Conservation (phyloP, 2,113 vertebrate genomes). For the Calonectris borealis region DNA sequence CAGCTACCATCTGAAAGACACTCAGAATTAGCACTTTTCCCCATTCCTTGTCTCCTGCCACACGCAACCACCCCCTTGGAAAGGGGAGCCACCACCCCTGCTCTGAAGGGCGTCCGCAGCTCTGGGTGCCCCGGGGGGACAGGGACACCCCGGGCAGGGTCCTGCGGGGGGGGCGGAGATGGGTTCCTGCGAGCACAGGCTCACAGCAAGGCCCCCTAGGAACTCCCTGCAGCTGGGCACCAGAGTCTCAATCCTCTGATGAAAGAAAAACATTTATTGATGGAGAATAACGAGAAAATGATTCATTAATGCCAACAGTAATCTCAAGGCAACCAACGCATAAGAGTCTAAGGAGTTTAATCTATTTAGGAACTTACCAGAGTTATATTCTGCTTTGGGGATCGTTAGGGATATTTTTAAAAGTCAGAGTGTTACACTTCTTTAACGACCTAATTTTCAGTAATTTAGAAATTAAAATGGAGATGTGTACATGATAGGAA, state of each 20-base stretch:
- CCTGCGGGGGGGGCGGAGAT: not conserved
- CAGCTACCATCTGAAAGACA: not conserved
- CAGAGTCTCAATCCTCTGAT: not conserved
- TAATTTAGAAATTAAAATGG: not conserved
- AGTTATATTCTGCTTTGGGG: not conserved
- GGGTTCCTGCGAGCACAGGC: not conserved
- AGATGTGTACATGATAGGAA: accelerated
- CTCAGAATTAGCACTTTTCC: not conserved
- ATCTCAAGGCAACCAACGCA: not conserved
- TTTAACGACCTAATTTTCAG: not conserved
- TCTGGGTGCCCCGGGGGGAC: not conserved
- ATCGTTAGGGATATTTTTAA: not conserved
- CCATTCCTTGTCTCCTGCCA: not conserved
- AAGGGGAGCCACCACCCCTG: not conserved
- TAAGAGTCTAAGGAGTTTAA: not conserved
- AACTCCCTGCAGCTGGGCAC: not conserved
- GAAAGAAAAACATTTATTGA: not conserved
- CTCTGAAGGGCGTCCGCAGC: not conserved
- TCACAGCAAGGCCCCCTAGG: not conserved
- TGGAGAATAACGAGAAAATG: not conserved
- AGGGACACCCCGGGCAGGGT: not conserved
- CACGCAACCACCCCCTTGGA: not conserved
- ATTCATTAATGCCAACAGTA: not conserved
- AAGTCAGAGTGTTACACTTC: not conserved
- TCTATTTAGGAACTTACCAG: not conserved